These are phyloP conservation scores for Mesocricetus auratus DNA, from an alignment of 2,113 vertebrate species.

Conservation along the genomic window DNA sequence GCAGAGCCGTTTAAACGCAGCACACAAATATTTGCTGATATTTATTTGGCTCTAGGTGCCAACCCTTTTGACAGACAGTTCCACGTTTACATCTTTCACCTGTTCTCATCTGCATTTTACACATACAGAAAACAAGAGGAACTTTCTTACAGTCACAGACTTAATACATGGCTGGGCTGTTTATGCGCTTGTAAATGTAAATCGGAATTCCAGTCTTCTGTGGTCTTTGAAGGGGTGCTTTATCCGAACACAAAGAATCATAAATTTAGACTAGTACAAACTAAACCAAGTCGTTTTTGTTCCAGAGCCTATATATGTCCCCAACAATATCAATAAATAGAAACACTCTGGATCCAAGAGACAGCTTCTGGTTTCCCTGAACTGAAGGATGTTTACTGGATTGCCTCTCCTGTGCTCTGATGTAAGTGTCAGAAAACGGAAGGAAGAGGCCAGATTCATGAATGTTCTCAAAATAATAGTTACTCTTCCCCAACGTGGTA, in stretches of 20 bases:
- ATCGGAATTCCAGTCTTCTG: background rate
- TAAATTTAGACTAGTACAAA: slow-evolving; percentile 11
- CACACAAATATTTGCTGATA: background rate
- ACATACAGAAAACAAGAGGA: background rate
- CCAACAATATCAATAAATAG: background rate
- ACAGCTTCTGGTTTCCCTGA: background rate
- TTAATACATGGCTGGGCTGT: background rate
- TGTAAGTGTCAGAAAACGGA: background rate
- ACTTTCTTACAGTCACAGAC: background rate
- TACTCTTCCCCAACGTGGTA: background rate
- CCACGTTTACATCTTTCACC: background rate
- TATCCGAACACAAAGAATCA: slow-evolving; percentile 42
- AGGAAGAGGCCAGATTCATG: background rate
- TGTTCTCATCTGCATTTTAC: background rate
- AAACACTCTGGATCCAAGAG: background rate
- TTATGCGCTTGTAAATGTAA: background rate
- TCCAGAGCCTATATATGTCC: background rate
- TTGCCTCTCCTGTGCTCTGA: background rate
- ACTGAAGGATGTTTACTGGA: background rate
- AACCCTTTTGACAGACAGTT: background rate
- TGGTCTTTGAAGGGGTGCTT: background rate
- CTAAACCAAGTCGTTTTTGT: slow-evolving; percentile 33
- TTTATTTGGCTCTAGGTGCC: background rate
- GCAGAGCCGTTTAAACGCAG: background rate
- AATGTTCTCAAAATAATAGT: slow-evolving; percentile 8